Evolutionary conservation across 2,113 vertebrate species (phyloP).

Genomic region (Odontophorus gujanensis): DNA sequence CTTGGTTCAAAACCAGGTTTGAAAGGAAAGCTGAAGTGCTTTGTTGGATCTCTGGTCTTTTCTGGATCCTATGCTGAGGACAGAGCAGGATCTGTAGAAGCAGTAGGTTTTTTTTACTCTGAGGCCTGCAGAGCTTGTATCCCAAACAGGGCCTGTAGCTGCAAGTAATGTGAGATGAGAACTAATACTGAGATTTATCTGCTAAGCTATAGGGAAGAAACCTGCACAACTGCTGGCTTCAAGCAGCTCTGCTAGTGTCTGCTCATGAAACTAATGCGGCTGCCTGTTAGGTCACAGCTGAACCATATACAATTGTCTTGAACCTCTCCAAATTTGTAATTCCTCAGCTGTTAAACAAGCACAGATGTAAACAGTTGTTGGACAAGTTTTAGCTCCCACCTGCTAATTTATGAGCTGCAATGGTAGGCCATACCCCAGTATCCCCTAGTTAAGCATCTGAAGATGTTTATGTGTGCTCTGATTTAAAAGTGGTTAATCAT

Average conservation of each 20-base stretch:
- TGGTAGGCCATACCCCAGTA: neutral
- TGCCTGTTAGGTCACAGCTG: neutral
- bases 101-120: neutral
- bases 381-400: slow-evolving; percentile 19
- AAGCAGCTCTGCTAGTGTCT: slow-evolving; percentile 10
- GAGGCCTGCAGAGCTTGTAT: neutral
- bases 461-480: neutral
- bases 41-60: neutral
- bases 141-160: neutral
- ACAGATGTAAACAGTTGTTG: neutral
- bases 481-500: neutral
- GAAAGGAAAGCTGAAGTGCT: neutral
- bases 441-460: neutral
- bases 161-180: neutral
- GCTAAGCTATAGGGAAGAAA: slow-evolving; percentile 28
- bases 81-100: neutral
- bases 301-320: neutral
- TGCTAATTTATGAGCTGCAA: slow-evolving; percentile 26
- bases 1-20: neutral
- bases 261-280: neutral
- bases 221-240: slow-evolving; percentile 13
- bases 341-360: slow-evolving; percentile 36
- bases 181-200: neutral
- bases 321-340: slow-evolving; percentile 16
- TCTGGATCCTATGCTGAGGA: neutral